phyloP scores from a whole-genome alignment of 2,888 invertebrate species.

The Meloe dianella region DNA sequence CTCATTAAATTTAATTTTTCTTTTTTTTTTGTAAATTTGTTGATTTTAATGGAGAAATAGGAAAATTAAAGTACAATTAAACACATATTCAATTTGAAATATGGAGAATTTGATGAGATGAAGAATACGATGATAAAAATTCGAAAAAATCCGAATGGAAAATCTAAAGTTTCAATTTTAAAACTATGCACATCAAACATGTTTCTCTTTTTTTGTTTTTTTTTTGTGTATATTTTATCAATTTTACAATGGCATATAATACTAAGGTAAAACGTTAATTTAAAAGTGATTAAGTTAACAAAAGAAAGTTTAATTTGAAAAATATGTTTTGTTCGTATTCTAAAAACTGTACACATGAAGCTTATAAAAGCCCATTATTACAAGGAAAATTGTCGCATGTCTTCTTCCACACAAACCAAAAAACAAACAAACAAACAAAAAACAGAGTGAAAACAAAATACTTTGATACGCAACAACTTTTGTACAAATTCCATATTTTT shows the following conservation, averaged over 20 bases:
- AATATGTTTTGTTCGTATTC: slow-evolving; percentile 37
- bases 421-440: neutral
- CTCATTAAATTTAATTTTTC: neutral
- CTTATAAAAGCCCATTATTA: slow-evolving; percentile 43
- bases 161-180: slow-evolving; percentile 33
- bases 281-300: slow-evolving; percentile 15
- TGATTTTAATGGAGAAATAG: neutral
- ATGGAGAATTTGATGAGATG: neutral
- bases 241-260: slow-evolving; percentile 37
- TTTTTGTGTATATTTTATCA: slow-evolving; percentile 10
- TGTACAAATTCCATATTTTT: slow-evolving; percentile 38
- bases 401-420: slow-evolving; percentile 16
- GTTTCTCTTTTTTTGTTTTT: slow-evolving; percentile 31
- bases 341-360: slow-evolving; percentile 51
- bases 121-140: neutral
- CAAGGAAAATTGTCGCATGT: slow-evolving; percentile 35
- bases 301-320: slow-evolving; percentile 26
- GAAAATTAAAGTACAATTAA: slow-evolving; percentile 1
- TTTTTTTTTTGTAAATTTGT: neutral
- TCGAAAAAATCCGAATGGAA: slow-evolving; percentile 18
- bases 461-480: slow-evolving; percentile 38
- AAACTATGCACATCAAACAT: slow-evolving; percentile 53
- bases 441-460: slow-evolving; percentile 29
- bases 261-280: slow-evolving; percentile 22
- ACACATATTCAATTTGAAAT: slow-evolving; percentile 28